Evolutionary conservation across 2,113 vertebrate species (phyloP), one percentile per base, ranked within the genome.

Genomic region (Ifrita kowaldi): DNA sequence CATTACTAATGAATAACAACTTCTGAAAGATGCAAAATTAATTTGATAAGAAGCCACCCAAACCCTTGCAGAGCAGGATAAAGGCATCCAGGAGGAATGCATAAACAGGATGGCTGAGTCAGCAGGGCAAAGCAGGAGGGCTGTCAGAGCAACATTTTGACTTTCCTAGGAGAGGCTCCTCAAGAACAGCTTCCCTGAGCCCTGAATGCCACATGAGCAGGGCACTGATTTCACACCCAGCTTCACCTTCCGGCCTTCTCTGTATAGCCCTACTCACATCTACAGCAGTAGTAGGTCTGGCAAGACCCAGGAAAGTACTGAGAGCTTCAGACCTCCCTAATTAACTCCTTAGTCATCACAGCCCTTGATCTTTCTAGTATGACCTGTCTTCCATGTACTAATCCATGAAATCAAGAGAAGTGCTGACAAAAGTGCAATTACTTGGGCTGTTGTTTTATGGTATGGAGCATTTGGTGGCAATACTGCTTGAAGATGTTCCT

Each of bases 21-120:
- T 90, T 95, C 94, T 89, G 85, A 80, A 93, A 94, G 94, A 90
- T 88, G 76, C 59, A 55, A 94, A 94, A 88, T 83, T 60, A 83
- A 33, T 75, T 90, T 93, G 94, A 95, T 97, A 95, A 95, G 94
- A 85, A 96, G 79, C 83, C 86, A 92, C 82, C 75, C 90, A 91
- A 94, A 70, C 24, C 87, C 87, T 96, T 90, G 90, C 52, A 89
- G 76, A 94, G 56, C 92, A 93, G 84, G 84, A 70, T 89, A 80
- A 86, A 92, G 67, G 86, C 50, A 84, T 64, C 59, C 30, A 84
- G 65, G 89, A 84, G 87, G 87, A 95, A 90, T 89, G 76, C 73
- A 81, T 77, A 81, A 86, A 75, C 60, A 89, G 59, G 63, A 73
- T 0, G 2, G 55, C 50, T 84, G 76, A 70, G 71, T 75, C 0